Evolutionary conservation across 2,113 vertebrate genomes (phyloP).

Genomic region (Pollimyrus isidori): DNA sequence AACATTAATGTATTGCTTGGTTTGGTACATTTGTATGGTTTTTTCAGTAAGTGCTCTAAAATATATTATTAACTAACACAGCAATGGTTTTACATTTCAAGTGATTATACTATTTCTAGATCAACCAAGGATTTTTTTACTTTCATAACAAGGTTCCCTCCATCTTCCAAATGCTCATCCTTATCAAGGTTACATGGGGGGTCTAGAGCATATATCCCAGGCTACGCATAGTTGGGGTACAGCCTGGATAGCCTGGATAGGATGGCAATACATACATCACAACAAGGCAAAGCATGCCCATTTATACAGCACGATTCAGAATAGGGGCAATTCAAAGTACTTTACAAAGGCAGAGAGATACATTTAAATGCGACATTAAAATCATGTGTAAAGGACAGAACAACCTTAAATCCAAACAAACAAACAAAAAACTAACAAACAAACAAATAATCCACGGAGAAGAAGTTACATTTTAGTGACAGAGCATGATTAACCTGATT

Average conservation of each 20-base stretch:
- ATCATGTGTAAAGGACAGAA: not conserved
- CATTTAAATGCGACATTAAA: not conserved
- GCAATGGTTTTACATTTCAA: not conserved
- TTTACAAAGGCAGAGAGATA: not conserved
- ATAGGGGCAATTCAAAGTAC: not conserved
- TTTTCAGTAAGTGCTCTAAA: not conserved
- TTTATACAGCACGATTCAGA: too few relatives aligned
- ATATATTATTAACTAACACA: not conserved
- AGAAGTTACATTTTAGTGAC: not conserved
- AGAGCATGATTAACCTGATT: not conserved
- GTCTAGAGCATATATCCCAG: not conserved
- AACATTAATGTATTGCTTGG: not conserved
- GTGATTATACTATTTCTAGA: not conserved
- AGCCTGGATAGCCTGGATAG: not conserved
- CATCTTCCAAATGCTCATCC: not conserved
- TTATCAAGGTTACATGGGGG: not conserved
- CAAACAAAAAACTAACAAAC: not conserved
- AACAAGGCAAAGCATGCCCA: too few relatives aligned
- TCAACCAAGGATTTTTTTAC: not conserved
- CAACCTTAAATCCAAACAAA: not conserved
- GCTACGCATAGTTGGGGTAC: not conserved
- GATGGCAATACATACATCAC: not conserved
- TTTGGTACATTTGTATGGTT: not conserved
- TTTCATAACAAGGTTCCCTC: not conserved
- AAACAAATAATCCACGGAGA: not conserved